Conservation (phyloP, 2,888 invertebrate genomes). For the Lordiphosa fenestrarum region DNA sequence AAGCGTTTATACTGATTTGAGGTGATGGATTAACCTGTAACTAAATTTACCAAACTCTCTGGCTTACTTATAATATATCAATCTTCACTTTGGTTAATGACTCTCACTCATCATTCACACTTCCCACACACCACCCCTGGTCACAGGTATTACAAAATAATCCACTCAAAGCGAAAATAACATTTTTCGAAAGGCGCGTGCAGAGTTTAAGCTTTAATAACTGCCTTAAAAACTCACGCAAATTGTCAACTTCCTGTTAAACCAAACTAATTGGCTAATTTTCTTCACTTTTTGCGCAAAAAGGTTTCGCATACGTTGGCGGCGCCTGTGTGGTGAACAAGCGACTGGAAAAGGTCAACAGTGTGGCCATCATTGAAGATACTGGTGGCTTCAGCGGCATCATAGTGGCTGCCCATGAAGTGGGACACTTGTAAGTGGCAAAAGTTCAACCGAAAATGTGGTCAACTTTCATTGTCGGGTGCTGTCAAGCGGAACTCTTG, state of each 20-base stretch:
- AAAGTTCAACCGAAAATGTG: background rate
- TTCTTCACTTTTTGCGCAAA: slow-evolving; percentile 13
- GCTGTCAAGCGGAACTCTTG: slow-evolving; percentile 25
- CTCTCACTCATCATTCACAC: slow-evolving; percentile 22
- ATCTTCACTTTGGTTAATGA: slow-evolving; percentile 15
- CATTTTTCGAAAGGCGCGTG: slow-evolving; percentile 2
- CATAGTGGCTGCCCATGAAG: slow-evolving; percentile 97
- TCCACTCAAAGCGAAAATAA: slow-evolving; percentile 16
- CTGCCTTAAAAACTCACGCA: slow-evolving; percentile 22
- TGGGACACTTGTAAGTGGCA: slow-evolving; percentile 94
- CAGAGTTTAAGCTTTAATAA: slow-evolving; percentile 27
- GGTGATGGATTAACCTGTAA: too few relatives aligned
- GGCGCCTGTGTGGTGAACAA: slow-evolving; percentile 98
- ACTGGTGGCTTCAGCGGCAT: slow-evolving; percentile 98
- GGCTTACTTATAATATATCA: too few relatives aligned
- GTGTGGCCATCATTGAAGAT: slow-evolving; percentile 97
- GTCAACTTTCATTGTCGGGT: slow-evolving; percentile 15
- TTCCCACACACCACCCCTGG: slow-evolving; percentile 12
- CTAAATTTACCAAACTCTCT: too few relatives aligned
- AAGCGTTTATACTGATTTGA: too few relatives aligned
- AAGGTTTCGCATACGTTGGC: slow-evolving; percentile 97
- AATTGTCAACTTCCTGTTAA: slow-evolving; percentile 71
- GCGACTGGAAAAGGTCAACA: slow-evolving; percentile 96
- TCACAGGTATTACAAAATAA: slow-evolving; percentile 30
- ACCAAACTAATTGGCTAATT: slow-evolving; percentile 15